These are phyloP conservation scores for Xanthostigma xanthostigma DNA, from an alignment of 2,888 invertebrate species.

Conservation along the genomic window DNA sequence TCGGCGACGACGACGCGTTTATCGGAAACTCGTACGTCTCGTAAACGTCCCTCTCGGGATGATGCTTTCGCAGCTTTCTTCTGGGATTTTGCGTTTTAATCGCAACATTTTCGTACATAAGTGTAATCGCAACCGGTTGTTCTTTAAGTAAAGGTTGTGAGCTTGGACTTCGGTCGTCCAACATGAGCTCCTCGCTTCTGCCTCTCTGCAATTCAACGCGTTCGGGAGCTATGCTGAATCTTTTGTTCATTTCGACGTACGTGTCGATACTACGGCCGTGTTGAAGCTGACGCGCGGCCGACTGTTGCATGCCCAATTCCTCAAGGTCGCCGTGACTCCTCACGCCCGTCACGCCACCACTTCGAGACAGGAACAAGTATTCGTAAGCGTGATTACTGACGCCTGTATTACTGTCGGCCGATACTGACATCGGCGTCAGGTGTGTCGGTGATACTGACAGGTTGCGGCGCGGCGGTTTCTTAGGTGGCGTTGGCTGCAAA, in stretches of 20 bases:
- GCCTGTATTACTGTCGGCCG: slow-evolving; percentile 29
- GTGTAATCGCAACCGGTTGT: slow-evolving; percentile 58
- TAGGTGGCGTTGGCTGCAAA: slow-evolving; percentile 66
- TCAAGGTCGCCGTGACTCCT: slow-evolving; percentile 57
- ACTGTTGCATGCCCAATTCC: slow-evolving; percentile 40
- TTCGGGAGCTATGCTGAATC: slow-evolving; percentile 30
- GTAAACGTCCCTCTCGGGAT: slow-evolving; percentile 36
- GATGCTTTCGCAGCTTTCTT: slow-evolving; percentile 46
- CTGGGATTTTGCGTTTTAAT: slow-evolving; percentile 59
- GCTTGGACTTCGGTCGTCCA: slow-evolving; percentile 30
- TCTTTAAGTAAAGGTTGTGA: slow-evolving; percentile 31
- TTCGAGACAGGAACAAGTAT: slow-evolving; percentile 45
- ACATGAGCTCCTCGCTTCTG: slow-evolving; percentile 10
- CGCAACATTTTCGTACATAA: slow-evolving; percentile 55
- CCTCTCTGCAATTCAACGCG: slow-evolving; percentile 18
- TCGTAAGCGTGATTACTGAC: slow-evolving; percentile 47
- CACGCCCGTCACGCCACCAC: slow-evolving; percentile 30
- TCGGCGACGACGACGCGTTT: slow-evolving; percentile 22
- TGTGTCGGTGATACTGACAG: slow-evolving; percentile 77
- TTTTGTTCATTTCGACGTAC: slow-evolving; percentile 59
- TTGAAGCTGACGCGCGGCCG: slow-evolving; percentile 34
- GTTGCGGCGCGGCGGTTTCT: slow-evolving; percentile 78
- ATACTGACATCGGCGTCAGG: slow-evolving; percentile 39
- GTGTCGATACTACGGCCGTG: slow-evolving; percentile 64
- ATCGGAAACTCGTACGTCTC: slow-evolving; percentile 41